phyloP scores from a whole-genome alignment of 2,888 invertebrate species.

The Synanthedon tipuliformis region DNA sequence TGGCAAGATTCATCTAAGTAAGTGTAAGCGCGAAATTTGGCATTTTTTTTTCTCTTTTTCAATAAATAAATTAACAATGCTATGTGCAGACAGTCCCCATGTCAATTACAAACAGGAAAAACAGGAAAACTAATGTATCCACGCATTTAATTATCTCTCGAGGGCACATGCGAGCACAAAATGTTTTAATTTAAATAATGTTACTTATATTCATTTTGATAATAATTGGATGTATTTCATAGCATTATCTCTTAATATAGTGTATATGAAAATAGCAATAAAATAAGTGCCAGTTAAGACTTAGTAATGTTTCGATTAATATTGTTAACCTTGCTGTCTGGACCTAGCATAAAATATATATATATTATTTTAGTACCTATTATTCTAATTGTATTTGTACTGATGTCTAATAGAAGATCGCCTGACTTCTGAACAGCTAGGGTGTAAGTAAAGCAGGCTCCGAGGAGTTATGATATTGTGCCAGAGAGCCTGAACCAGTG shows the following conservation, averaged over 20 bases:
- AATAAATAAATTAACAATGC: slow-evolving; percentile 29
- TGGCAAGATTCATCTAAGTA: neutral
- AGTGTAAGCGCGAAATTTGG: neutral
- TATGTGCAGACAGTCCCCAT: slow-evolving; percentile 44
- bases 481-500: slow-evolving; percentile 60
- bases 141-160: slow-evolving; percentile 25
- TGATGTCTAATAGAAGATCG: slow-evolving; percentile 24
- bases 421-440: slow-evolving; percentile 47
- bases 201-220: neutral
- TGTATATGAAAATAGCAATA: slow-evolving; percentile 10
- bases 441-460: slow-evolving; percentile 38
- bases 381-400: slow-evolving; percentile 28
- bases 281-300: slow-evolving; percentile 11
- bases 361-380: slow-evolving; percentile 35
- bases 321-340: slow-evolving; percentile 30
- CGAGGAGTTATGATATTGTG: slow-evolving; percentile 35
- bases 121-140: neutral
- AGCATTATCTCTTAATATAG: neutral
- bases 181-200: slow-evolving; percentile 4
- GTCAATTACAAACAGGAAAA: slow-evolving; percentile 48
- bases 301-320: neutral
- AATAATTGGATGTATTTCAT: slow-evolving; percentile 4
- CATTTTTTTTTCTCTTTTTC: slow-evolving; percentile 25
- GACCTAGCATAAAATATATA: slow-evolving; percentile 31
- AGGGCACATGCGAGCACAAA: slow-evolving; percentile 12